Percentiles rank a stretch among this genome's conserved stretches.
phyloP scores from a whole-genome alignment of 92 coral and sea anemone species.

The Scolanthus callimorphus region DNA sequence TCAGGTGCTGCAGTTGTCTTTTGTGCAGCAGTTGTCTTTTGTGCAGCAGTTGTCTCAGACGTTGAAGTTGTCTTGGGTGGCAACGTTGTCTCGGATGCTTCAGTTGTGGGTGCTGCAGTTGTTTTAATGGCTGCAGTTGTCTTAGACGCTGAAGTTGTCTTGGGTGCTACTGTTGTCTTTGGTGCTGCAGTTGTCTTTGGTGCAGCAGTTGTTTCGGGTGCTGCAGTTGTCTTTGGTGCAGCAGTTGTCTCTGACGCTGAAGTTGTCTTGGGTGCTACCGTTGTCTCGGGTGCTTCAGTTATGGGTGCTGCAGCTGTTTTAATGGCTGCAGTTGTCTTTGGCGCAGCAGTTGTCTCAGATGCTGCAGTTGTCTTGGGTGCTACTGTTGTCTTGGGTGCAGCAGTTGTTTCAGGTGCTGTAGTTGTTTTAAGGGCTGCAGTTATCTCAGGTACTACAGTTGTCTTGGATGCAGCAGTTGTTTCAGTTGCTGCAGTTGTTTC shows the following conservation, averaged over 20 bases:
- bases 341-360: slow-evolving; percentile 9
- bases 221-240: background rate
- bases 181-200: background rate
- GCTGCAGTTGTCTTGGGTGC: slow-evolving; percentile 4
- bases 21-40: slow-evolving; percentile 15
- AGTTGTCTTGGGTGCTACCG: background rate
- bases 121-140: background rate
- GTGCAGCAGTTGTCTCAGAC: slow-evolving; percentile 9
- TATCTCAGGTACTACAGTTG: slow-evolving; percentile 5
- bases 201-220: background rate
- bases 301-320: background rate
- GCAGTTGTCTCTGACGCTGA: background rate
- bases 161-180: slow-evolving; percentile 1
- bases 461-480: slow-evolving; percentile 2
- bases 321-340: slow-evolving; percentile 6
- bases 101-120: slow-evolving; percentile 3
- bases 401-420: slow-evolving; percentile 8
- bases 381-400: slow-evolving; percentile 12
- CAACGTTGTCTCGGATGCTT: background rate
- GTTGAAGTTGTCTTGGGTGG: background rate
- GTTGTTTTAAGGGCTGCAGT: background rate
- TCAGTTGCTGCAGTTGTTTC: slow-evolving; percentile 7
- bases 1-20: slow-evolving; percentile 8
- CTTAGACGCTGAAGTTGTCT: background rate
- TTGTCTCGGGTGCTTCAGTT: slow-evolving; percentile 3